A percentile compares a stretch with the other conserved stretches of the same genome.
Evolutionary conservation across 2,888 invertebrate genomes (phyloP).

Genomic region (Amblyjoppa proteus): DNA sequence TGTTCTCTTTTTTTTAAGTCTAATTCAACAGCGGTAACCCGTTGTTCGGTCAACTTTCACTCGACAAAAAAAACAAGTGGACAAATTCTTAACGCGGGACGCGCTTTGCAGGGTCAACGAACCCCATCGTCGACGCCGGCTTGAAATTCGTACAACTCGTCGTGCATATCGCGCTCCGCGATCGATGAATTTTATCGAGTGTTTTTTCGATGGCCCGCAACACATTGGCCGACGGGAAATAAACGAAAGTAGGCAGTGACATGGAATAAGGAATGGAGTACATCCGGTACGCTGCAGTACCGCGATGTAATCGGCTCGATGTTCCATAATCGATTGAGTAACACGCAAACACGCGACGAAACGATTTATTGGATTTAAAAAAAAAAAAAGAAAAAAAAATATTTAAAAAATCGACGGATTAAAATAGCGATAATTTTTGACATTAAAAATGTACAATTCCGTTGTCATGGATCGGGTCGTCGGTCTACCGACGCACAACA

Average conservation of each 20-base stretch:
- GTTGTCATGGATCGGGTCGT: constrained; percentile 27
- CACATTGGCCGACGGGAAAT: constrained; percentile 34
- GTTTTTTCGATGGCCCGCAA: background rate
- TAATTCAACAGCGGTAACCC: constrained; percentile 4
- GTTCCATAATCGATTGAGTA: constrained; percentile 5
- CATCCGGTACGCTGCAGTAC: constrained; percentile 4
- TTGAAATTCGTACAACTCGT: background rate
- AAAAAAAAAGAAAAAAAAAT: background rate
- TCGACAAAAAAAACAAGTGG: constrained; percentile 22
- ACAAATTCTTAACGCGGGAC: constrained; percentile 14
- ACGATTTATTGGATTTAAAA: constrained; percentile 2
- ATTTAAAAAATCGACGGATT: background rate
- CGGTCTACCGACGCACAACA: constrained; percentile 45
- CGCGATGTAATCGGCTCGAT: constrained; percentile 30
- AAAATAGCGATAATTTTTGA: background rate
- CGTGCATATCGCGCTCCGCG: background rate
- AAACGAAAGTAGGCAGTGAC: constrained; percentile 58
- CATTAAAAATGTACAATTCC: constrained; percentile 41
- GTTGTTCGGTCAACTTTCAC: constrained; percentile 14
- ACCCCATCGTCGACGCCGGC: background rate
- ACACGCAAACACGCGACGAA: background rate
- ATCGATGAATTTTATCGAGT: background rate
- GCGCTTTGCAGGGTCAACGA: background rate
- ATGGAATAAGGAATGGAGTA: constrained; percentile 43
- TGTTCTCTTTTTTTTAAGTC: background rate